Conservation (phyloP, 1,140 invertebrate species). For the Pachyrhynchus sulphureomaculatus region DNA sequence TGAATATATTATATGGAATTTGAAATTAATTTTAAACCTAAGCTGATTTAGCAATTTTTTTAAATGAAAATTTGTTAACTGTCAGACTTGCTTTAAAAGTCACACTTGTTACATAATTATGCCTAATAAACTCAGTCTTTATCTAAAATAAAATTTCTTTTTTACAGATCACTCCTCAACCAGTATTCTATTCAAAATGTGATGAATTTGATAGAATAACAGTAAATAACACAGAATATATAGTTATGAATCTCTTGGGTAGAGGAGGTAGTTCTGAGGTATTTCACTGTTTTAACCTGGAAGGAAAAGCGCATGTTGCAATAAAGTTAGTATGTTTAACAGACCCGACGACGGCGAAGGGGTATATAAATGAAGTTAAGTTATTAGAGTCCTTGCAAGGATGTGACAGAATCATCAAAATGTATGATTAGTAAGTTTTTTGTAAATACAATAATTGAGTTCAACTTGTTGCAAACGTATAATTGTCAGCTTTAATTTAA, state of each 20-base stretch:
- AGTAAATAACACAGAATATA: slow-evolving; percentile 42
- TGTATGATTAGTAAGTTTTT: slow-evolving; percentile 84
- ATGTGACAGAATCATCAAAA: slow-evolving; percentile 77
- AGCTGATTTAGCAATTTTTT: too few species aligned
- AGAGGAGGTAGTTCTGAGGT: slow-evolving; percentile 49
- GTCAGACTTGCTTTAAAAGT: too few species aligned
- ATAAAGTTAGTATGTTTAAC: slow-evolving; percentile 64
- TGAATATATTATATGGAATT: too few species aligned
- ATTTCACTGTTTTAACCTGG: slow-evolving; percentile 40
- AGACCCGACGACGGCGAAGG: slow-evolving; percentile 64
- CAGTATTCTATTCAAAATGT: not conserved
- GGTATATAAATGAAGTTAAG: slow-evolving; percentile 89
- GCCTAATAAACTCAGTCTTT: too few species aligned
- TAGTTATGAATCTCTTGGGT: slow-evolving; percentile 43
- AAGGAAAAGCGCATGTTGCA: slow-evolving; percentile 35
- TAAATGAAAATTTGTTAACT: too few species aligned
- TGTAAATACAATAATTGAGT: too few species aligned
- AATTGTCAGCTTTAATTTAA: too few species aligned
- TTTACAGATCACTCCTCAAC: not conserved
- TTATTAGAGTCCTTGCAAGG: slow-evolving; percentile 82
- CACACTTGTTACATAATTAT: too few species aligned
- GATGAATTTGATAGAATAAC: slow-evolving; percentile 29
- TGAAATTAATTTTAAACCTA: too few species aligned
- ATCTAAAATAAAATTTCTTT: not conserved
- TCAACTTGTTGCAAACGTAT: too few species aligned